Conservation (phyloP, 1,140 invertebrate genomes). For the Portunus trituberculatus region DNA sequence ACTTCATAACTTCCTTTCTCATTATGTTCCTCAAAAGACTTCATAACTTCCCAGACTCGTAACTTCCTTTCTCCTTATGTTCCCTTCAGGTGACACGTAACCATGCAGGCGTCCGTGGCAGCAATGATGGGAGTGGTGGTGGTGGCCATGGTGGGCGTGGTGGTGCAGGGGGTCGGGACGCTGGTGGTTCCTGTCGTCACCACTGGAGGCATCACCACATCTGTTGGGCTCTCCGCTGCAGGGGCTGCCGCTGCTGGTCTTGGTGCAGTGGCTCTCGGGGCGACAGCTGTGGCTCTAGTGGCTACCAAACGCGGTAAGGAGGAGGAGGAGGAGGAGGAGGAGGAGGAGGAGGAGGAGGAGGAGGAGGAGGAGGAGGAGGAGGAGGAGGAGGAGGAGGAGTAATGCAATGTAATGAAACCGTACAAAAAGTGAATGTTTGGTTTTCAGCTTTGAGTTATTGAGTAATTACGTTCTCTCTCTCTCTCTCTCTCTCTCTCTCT, state of each 20-base stretch:
- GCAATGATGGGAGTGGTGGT: not conserved
- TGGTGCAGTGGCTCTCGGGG: not conserved
- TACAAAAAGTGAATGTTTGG: too few relatives aligned
- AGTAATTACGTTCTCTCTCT: not conserved
- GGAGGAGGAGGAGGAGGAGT: not conserved
- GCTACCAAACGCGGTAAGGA: not conserved
- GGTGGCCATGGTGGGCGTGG: not conserved
- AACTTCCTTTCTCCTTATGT: too few relatives aligned
- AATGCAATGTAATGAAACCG: too few relatives aligned
- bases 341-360: not conserved
- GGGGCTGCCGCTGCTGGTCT: not conserved
- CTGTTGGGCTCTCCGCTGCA: not conserved
- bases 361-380: too few relatives aligned
- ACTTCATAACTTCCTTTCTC: too few relatives aligned
- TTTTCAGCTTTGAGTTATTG: too few relatives aligned
- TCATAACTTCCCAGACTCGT: too few relatives aligned
- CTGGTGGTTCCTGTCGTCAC: not conserved
- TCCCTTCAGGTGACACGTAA: not conserved
- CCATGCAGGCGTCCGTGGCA: not conserved
- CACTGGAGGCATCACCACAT: not conserved
- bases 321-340: not conserved
- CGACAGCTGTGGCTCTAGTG: not conserved
- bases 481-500: slow-evolving; percentile 14
- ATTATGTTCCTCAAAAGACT: too few relatives aligned
- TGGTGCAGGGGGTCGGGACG: not conserved